These are phyloP conservation scores for Epinotia bilunana DNA, from an alignment of 2,888 invertebrate species.

Conservation along the genomic window DNA sequence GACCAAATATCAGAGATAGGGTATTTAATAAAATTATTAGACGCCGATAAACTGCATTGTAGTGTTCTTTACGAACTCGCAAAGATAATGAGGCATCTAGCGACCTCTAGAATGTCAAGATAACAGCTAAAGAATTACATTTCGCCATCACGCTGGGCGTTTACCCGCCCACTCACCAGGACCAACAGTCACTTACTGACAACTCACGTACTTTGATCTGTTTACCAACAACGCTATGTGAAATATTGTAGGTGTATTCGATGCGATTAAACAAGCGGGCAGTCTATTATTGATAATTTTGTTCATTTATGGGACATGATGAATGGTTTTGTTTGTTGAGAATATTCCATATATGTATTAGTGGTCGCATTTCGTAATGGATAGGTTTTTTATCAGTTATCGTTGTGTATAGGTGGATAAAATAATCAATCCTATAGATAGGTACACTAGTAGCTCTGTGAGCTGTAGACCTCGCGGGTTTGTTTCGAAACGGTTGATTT, in stretches of 20 bases:
- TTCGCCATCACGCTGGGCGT: slow-evolving; percentile 13
- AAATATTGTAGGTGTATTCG: slow-evolving; percentile 7
- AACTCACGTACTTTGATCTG: slow-evolving; percentile 10
- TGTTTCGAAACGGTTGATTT: no score
- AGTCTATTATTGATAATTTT: slow-evolving; percentile 25
- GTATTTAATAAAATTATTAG: slow-evolving; percentile 8
- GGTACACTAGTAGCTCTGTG: no score
- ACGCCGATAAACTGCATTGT: slow-evolving; percentile 24
- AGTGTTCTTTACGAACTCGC: slow-evolving; percentile 25
- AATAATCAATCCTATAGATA: background rate
- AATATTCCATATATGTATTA: slow-evolving; percentile 4
- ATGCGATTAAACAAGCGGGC: slow-evolving; percentile 6
- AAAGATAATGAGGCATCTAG: slow-evolving; percentile 36
- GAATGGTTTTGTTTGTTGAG: slow-evolving; percentile 18
- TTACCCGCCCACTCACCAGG: background rate
- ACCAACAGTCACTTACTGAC: background rate
- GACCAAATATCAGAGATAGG: background rate
- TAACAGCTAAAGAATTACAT: slow-evolving; percentile 18
- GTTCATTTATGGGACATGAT: slow-evolving; percentile 25
- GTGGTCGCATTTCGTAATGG: background rate
- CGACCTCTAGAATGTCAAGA: slow-evolving; percentile 22
- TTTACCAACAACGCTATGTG: slow-evolving; percentile 23
- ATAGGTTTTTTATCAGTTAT: background rate
- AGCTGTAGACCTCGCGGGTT: no score
- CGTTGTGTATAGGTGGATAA: background rate